phyloP scores from a whole-genome alignment of 2,888 invertebrate species.

The Artemia sinica region DNA sequence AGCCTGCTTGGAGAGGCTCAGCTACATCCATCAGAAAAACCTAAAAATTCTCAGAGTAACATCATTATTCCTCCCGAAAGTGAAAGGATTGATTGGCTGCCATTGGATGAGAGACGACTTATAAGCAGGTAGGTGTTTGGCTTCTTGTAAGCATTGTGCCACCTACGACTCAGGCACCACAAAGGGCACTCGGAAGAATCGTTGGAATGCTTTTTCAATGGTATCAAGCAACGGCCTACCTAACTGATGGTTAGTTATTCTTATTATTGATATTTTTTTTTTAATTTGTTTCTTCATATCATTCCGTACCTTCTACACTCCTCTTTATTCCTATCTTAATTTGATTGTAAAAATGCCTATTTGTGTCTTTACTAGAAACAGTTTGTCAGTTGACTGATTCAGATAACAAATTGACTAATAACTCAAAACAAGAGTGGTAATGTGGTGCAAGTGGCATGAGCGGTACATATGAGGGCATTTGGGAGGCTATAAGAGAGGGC shows the following conservation, averaged over 20 bases:
- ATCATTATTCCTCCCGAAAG: slow-evolving; percentile 29
- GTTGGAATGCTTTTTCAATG: slow-evolving; percentile 94
- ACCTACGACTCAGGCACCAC: slow-evolving; percentile 28
- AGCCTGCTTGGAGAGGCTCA: slow-evolving; percentile 77
- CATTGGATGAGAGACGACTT: slow-evolving; percentile 65
- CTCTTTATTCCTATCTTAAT: too few species aligned
- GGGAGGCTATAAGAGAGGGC: too few species aligned
- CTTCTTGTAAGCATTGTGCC: slow-evolving; percentile 65
- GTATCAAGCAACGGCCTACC: slow-evolving; percentile 95
- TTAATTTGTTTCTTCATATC: too few species aligned
- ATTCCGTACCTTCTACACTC: too few species aligned
- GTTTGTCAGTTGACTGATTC: too few species aligned
- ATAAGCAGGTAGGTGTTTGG: slow-evolving; percentile 94
- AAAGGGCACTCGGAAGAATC: slow-evolving; percentile 55
- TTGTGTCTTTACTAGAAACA: too few species aligned
- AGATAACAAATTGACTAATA: too few species aligned
- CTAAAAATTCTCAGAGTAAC: slow-evolving; percentile 36
- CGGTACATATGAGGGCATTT: too few species aligned
- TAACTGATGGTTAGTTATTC: slow-evolving; percentile 60
- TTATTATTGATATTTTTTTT: too few species aligned
- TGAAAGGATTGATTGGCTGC: slow-evolving; percentile 1
- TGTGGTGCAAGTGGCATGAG: too few species aligned
- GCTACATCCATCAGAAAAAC: slow-evolving; percentile 49
- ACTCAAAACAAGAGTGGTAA: too few species aligned
- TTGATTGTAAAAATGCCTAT: too few species aligned